Evolutionary conservation across 2,888 invertebrate species (phyloP), one percentile per base, ranked within the genome.

Genomic region (Leptothorax acervorum): DNA sequence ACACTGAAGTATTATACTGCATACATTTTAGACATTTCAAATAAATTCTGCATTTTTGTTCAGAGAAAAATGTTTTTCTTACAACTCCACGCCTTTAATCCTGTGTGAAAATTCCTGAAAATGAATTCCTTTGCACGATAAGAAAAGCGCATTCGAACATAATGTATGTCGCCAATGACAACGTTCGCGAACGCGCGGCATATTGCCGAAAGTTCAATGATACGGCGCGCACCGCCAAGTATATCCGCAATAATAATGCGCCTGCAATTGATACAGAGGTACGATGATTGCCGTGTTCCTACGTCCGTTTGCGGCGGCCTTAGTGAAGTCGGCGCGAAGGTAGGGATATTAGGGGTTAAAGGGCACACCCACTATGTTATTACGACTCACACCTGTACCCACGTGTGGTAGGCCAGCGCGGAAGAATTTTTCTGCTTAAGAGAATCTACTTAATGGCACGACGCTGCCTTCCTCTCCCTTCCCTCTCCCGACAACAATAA

Each of bases 321-420:
- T 90, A 93, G 91, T 93, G 92, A 93, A 93, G 93, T 93, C 92
- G 85, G 92, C 84, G 86, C 85, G 87, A 85, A 87, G 90, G 86
- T 85, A 88, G 91, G 89, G 91, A 91, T 91, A 91, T 88, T 84
- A 81, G 88, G 88, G 94, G 94, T 94, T 91, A 91, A 87, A 93
- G 94, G 93, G 91, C 93, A 92, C 90, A 87, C 84, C 93, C 85
- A 91, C 94, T 90, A 90, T 94, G 92, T 94, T 93, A 94, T 94
- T 94, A 94, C 93, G 92, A 91, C 93, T 93, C 93, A 93, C 94
- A 94, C 94, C 94, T 94, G 94, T 93, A 93, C 88, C 92, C 89
- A 83, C 83, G 79, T 68, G 66, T 48, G 89, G 84, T 86, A 88
- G 88, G 86, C 81, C 82, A 82, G 83, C 62, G 75, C 86, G 86